phyloP scores from a whole-genome alignment of 2,113 vertebrate species.

The Crotalus helleri region DNA sequence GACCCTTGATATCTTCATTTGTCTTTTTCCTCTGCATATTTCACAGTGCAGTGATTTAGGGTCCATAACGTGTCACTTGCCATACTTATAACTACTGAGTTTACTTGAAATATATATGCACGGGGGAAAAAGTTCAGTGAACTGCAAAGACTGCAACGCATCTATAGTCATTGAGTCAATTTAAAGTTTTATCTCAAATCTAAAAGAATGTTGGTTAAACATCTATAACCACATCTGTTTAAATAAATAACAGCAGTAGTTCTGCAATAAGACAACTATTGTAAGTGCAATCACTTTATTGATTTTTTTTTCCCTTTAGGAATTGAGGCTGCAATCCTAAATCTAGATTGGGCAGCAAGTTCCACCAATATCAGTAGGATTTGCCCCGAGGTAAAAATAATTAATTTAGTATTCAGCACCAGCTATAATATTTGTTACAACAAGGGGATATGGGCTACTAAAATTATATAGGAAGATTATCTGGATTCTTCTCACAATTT shows the following conservation, averaged over 20 bases:
- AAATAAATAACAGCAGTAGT: not conserved
- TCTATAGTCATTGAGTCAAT: slow-evolving; percentile 46
- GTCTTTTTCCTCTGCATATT: slow-evolving; percentile 76
- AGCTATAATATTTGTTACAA: not conserved
- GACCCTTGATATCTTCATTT: slow-evolving; percentile 78
- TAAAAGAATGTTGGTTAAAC: slow-evolving; percentile 59
- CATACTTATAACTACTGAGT: slow-evolving; percentile 66
- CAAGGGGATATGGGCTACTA: not conserved
- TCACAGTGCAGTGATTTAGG: slow-evolving; percentile 75
- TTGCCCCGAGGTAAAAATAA: not conserved
- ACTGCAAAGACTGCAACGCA: slow-evolving; percentile 72
- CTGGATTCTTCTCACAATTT: not conserved
- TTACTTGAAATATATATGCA: slow-evolving; percentile 76
- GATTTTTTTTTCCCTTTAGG: not conserved
- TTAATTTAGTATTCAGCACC: not conserved
- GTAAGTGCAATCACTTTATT: not conserved
- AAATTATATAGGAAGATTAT: not conserved
- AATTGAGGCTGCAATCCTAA: not conserved
- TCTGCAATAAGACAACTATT: not conserved
- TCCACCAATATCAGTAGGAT: not conserved
- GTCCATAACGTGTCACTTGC: slow-evolving; percentile 78
- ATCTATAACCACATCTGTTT: slow-evolving; percentile 37
- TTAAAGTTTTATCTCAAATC: slow-evolving; percentile 65
- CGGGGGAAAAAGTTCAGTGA: slow-evolving; percentile 67
- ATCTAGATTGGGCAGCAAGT: not conserved